phyloP scores from a whole-genome alignment of 2,797 vertebrate genomes.

The Clarias fuscus region DNA sequence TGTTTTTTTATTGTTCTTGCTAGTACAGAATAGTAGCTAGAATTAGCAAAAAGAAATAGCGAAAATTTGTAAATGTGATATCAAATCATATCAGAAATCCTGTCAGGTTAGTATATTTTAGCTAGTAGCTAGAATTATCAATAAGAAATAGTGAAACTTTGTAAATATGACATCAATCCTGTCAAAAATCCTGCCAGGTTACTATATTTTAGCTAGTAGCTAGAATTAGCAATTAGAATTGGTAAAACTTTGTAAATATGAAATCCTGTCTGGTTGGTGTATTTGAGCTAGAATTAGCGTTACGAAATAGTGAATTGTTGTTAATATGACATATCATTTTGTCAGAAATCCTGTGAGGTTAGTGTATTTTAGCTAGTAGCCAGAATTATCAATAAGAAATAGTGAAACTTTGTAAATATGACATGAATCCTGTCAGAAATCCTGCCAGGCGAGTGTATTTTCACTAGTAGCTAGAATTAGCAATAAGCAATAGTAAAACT shows the following conservation, averaged over 20 bases:
- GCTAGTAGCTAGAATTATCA: not conserved
- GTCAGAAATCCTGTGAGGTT: no score
- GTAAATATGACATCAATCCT: no score
- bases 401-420: no score
- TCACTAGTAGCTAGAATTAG: not conserved
- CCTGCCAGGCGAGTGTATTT: not conserved
- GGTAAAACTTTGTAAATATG: no score
- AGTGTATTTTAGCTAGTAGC: not conserved
- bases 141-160: not conserved
- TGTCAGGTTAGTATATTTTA: not conserved
- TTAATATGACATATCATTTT: not conserved
- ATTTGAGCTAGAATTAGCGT: not conserved
- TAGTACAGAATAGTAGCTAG: not conserved
- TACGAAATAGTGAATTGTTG: not conserved
- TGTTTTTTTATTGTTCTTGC: not conserved
- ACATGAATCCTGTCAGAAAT: not conserved
- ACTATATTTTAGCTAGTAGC: not conserved
- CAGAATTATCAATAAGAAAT: not conserved
- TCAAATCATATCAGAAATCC: not conserved
- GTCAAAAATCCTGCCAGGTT: no score
- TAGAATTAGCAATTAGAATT: not conserved
- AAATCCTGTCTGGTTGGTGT: not conserved
- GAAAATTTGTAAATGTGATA: no score
- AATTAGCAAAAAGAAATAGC: not conserved
- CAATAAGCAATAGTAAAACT: not conserved